A percentile compares a stretch with the other conserved stretches of the same genome.
Conservation (phyloP, 1,140 invertebrate genomes). For the Yoshiicerus persimilis region DNA sequence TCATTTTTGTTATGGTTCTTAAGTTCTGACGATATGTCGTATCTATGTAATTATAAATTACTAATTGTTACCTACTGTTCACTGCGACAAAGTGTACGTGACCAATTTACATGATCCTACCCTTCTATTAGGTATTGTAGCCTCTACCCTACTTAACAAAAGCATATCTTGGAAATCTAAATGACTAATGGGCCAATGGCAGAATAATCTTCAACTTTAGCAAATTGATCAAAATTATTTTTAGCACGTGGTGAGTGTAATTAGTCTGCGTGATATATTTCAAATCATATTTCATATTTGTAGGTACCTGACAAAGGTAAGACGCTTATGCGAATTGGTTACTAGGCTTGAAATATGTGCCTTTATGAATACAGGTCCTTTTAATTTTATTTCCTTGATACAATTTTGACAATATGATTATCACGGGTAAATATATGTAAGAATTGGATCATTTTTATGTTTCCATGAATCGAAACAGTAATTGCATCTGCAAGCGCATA, state of each 20-base stretch:
- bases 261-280: neutral
- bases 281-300: neutral
- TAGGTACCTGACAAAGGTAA: too few species aligned
- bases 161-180: neutral
- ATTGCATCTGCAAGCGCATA: too few species aligned
- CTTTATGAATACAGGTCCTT: too few species aligned
- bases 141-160: neutral
- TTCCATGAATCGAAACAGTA: too few species aligned
- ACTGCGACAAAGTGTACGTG: neutral
- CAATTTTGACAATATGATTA: too few species aligned
- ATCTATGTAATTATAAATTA: neutral
- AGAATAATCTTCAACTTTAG: neutral
- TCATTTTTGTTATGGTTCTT: neutral
- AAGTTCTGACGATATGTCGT: neutral
- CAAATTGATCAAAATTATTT: neutral
- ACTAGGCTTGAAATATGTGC: too few species aligned
- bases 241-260: neutral
- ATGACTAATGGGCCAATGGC: neutral
- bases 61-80: neutral
- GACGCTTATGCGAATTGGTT: too few species aligned
- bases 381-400: too few species aligned
- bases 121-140: neutral
- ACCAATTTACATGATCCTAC: neutral
- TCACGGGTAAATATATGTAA: too few species aligned
- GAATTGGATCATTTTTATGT: too few species aligned